phyloP scores from a whole-genome alignment of 2,797 vertebrate genomes.

The Gambelia wislizenii region DNA sequence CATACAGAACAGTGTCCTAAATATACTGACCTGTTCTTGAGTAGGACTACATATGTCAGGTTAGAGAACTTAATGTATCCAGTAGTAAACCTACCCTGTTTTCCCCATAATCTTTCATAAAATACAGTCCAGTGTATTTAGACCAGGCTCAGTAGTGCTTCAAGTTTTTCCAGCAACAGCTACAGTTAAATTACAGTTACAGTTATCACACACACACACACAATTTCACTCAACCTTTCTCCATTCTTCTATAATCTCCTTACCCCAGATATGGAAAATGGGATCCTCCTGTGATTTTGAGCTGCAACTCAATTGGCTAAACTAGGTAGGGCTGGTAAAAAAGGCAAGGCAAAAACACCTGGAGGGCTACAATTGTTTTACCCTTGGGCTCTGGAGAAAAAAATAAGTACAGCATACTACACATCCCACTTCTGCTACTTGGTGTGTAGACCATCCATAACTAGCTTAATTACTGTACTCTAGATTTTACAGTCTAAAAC shows the following conservation, averaged over 20 bases:
- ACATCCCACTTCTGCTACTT: neutral
- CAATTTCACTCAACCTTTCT: no score
- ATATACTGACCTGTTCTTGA: neutral
- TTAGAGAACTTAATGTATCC: neutral
- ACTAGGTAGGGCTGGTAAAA: no score
- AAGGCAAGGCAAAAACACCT: neutral
- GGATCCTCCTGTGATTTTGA: neutral
- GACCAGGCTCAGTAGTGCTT: neutral
- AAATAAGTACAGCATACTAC: neutral
- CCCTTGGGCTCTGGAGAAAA: neutral
- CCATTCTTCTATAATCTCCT: no score
- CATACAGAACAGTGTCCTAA: neutral
- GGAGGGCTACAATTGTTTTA: neutral
- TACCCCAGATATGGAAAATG: no score
- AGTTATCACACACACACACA: no score
- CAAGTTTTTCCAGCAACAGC: neutral
- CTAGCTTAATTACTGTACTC: neutral
- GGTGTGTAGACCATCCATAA: neutral
- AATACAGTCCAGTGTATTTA: neutral
- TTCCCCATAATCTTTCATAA: neutral
- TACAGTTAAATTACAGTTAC: neutral
- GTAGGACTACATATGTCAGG: neutral
- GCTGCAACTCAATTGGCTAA: neutral
- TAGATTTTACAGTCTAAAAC: neutral
- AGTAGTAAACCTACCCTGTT: rapidly evolving